These are phyloP conservation scores for Morpho deidamia DNA, from an alignment of 2,888 invertebrate species.

Conservation along the genomic window DNA sequence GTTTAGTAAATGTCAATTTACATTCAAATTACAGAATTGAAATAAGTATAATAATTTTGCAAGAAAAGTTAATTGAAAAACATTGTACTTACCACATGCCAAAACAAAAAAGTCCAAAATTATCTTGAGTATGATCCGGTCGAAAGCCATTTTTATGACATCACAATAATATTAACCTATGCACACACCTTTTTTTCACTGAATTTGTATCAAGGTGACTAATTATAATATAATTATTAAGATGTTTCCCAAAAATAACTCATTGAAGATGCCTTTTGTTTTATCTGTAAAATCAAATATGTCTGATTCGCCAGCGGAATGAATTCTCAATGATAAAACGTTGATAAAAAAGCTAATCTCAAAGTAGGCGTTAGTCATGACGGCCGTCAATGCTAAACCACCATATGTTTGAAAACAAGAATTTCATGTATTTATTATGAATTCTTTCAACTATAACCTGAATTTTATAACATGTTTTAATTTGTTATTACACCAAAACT, in stretches of 20 bases:
- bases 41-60: neutral
- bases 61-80: neutral
- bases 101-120: conserved; percentile 51
- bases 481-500: too few relatives aligned
- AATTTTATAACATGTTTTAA: too few relatives aligned
- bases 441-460: too few relatives aligned
- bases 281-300: conserved; percentile 1
- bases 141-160: conserved; percentile 41
- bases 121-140: conserved; percentile 53
- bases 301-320: conserved; percentile 21
- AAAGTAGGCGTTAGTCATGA: conserved; percentile 34
- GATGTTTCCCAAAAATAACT: neutral
- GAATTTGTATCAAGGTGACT: too few relatives aligned
- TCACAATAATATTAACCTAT: neutral
- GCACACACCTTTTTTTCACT: too few relatives aligned
- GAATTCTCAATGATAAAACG: conserved; percentile 32
- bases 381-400: conserved; percentile 11
- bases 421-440: too few relatives aligned
- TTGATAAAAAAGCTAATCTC: conserved; percentile 33
- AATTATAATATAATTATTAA: too few relatives aligned
- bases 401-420: too few relatives aligned
- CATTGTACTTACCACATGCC: conserved; percentile 46
- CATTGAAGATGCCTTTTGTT: neutral
- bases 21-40: neutral
- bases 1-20: neutral